Evolutionary conservation across 2,113 vertebrate species (phyloP).

Genomic region (Probosciger aterrimus): DNA sequence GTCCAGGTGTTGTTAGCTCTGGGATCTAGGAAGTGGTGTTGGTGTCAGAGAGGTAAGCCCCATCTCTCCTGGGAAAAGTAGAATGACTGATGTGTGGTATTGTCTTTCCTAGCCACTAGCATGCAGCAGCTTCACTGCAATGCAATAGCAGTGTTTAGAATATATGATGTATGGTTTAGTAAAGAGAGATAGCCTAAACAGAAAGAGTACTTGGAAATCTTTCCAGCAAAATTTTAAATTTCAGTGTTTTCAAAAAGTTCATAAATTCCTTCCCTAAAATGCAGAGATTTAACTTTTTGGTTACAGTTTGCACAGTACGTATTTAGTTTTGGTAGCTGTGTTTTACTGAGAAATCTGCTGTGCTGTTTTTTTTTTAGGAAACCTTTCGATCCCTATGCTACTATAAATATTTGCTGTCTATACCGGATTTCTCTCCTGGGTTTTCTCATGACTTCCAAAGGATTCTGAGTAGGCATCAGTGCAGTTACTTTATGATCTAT

Average conservation of each 20-base stretch:
- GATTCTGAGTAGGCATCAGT: not conserved
- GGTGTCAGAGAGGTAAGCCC: not conserved
- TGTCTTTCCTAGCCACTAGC: not conserved
- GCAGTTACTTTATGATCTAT: not conserved
- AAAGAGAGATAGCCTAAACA: not conserved
- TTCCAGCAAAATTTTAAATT: not conserved
- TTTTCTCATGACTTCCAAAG: not conserved
- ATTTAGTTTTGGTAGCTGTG: not conserved
- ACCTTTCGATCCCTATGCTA: fast-evolving
- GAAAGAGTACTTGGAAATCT: not conserved
- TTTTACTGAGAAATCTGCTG: not conserved
- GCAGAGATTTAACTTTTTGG: not conserved
- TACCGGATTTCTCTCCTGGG: not conserved
- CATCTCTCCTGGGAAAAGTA: not conserved
- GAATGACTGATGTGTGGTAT: not conserved
- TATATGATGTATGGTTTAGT: not conserved
- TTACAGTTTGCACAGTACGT: not conserved
- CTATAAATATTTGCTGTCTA: not conserved
- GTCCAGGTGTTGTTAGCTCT: not conserved
- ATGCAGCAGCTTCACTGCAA: not conserved
- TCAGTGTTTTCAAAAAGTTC: not conserved
- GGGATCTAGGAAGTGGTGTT: not conserved
- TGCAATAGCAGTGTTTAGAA: not conserved
- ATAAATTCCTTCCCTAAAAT: not conserved
- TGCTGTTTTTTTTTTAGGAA: not conserved